A percentile compares a stretch with the other conserved stretches of the same genome.
phyloP scores from a whole-genome alignment of 2,113 vertebrate genomes.

The Alaudala cheleensis region DNA sequence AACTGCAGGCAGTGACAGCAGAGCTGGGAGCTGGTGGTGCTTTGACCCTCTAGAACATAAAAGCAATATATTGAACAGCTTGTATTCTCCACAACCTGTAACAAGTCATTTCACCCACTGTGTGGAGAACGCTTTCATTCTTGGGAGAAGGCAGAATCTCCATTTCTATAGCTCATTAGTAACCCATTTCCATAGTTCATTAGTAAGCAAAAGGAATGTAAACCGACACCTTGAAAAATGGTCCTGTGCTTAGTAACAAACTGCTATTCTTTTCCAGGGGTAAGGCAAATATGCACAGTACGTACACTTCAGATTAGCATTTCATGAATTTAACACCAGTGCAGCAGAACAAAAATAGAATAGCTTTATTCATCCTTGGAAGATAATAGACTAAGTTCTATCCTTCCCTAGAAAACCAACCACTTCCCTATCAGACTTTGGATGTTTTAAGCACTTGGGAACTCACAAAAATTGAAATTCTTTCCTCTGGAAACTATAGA shows the following conservation, averaged over 20 bases:
- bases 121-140: neutral
- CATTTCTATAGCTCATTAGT: conserved; percentile 56
- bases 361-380: neutral
- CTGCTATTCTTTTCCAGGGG: neutral
- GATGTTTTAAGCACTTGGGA: neutral
- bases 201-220: conserved; percentile 50
- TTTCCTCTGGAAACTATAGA: neutral
- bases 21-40: neutral
- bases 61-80: neutral
- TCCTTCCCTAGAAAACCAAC: neutral
- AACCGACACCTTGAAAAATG: conserved; percentile 27
- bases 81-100: neutral
- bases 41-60: neutral
- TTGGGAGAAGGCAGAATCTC: conserved; percentile 12
- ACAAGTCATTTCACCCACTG: neutral
- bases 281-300: conserved; percentile 43
- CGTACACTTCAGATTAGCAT: neutral
- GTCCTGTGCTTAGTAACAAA: conserved; percentile 38
- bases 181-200: conserved; percentile 62
- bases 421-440: neutral
- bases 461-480: neutral
- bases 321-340: conserved; percentile 40
- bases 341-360: conserved; percentile 31
- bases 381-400: neutral
- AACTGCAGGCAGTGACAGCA: neutral